Evolutionary conservation across 2,797 vertebrate genomes (phyloP).

Genomic region (Prionace glauca): DNA sequence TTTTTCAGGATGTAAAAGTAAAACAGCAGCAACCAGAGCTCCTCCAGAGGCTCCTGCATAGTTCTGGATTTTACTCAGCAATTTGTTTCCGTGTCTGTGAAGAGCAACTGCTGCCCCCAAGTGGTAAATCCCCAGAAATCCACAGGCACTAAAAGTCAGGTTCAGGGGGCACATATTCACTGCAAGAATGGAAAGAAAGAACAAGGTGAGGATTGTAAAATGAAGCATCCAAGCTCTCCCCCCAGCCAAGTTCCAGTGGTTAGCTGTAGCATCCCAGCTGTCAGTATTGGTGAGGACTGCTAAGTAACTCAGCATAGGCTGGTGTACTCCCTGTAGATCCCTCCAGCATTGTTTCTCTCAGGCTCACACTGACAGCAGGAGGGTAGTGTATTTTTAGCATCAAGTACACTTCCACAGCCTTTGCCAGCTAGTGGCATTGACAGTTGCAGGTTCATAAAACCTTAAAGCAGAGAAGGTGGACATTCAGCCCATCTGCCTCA

Average conservation of each 20-base stretch:
- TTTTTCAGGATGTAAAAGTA: slow-evolving; percentile 77
- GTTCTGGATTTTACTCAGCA: slow-evolving; percentile 62
- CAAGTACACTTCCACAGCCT: not conserved
- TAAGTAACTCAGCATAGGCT: not conserved
- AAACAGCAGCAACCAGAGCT: slow-evolving; percentile 70
- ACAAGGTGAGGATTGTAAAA: not conserved
- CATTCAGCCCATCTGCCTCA: not conserved
- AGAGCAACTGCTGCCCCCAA: slow-evolving; percentile 74
- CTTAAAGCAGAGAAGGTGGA: not conserved
- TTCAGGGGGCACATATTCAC: slow-evolving; percentile 66
- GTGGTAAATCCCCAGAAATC: slow-evolving; percentile 84
- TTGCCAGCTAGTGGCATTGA: not conserved
- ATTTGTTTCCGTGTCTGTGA: slow-evolving; percentile 62
- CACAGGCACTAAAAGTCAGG: slow-evolving; percentile 74
- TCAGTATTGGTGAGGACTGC: not conserved
- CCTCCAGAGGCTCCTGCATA: slow-evolving; percentile 81
- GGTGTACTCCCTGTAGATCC: not conserved
- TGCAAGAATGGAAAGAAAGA: slow-evolving; percentile 42
- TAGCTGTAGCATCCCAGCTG: not conserved
- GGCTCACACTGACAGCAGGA: not conserved
- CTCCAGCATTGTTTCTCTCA: not conserved
- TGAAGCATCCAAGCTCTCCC: not conserved
- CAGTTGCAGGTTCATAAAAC: not conserved
- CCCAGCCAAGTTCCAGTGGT: not conserved
- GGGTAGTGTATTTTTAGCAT: not conserved